Evolutionary conservation across 2,797 vertebrate species (phyloP), one percentile per base, ranked within the genome.

Genomic region (Hypotaenidia philippensis): DNA sequence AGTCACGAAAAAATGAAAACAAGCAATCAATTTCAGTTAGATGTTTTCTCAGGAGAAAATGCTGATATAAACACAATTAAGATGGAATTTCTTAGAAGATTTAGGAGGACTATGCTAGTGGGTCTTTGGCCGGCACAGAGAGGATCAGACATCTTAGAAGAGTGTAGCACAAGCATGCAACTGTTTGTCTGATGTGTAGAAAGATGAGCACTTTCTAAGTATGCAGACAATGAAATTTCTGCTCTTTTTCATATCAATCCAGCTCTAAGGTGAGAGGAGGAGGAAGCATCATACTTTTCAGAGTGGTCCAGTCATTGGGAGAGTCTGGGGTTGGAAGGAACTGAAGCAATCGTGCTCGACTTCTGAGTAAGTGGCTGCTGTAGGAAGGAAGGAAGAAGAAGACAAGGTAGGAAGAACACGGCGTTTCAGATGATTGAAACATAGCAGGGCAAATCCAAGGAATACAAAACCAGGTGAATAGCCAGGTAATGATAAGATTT

Each of bases 1-100:
- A 89, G 52, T 60, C 36, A 87, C 50, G 41, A 86, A 44, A 88
- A 86, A 59, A 27, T 31, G 6, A 79, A 93, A 93, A 72, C 47
- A 87, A 87, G 59, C 34, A 59, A 84, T 76, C 63, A 22, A 23
- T 77, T 91, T 76, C 47, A 70, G 47, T 59, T 60, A 87, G 52
- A 40, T 59, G 9, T 18, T 83, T 40, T 64, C 68, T 85, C 47
- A 50, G 44, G 59, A 32, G 61, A 92, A 87, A 83, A 89, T 36
- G 36, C 14, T 82, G 63, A 63, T 63, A 65, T 27, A 92, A 92
- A 84, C 22, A 70, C 29, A 92, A 82, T 47, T 40, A 69, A 55
- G 20, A 12, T 50, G 34, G 2, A 52, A 83, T 75, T 86, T 71
- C 61, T 90, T 56, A 49, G 55, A 74, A 38, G n/a, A 84, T 72